Percentiles rank a stretch among this genome's conserved stretches.
These are phyloP conservation scores for Leptinotarsa rubiginosa DNA, from an alignment of 2,888 invertebrate species.

Conservation along the genomic window DNA sequence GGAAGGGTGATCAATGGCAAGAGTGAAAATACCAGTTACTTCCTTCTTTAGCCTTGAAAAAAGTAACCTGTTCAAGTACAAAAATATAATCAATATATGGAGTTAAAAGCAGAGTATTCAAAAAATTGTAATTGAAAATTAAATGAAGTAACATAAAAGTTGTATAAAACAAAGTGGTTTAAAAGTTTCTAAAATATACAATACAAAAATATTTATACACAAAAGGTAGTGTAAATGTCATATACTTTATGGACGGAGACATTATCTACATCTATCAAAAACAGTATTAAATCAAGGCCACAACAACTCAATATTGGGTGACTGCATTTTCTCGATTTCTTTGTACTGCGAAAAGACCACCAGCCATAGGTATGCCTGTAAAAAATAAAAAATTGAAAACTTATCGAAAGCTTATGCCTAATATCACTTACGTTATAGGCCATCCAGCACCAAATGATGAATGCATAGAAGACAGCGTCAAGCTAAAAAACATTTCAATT, in stretches of 20 bases:
- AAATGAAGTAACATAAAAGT: background rate
- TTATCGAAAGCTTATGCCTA: background rate
- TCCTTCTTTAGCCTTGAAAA: too few species aligned
- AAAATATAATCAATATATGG: background rate
- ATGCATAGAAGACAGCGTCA: constrained; percentile 80
- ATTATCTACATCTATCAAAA: constrained; percentile 10
- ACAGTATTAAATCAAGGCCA: constrained; percentile 67
- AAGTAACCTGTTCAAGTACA: too few species aligned
- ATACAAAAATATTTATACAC: constrained; percentile 8
- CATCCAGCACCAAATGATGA: constrained; percentile 86
- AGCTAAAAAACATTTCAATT: constrained; percentile 70
- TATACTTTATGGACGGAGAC: constrained; percentile 38
- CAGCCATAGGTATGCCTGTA: constrained; percentile 88
- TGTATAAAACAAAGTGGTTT: background rate
- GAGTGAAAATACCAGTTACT: too few species aligned
- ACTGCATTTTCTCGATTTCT: constrained; percentile 82
- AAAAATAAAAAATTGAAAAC: constrained; percentile 51
- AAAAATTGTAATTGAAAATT: background rate
- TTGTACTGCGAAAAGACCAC: constrained; percentile 89
- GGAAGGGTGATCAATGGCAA: too few species aligned
- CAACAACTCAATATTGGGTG: constrained; percentile 87
- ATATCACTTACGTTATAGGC: constrained; percentile 80
- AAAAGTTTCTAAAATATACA: constrained; percentile 19
- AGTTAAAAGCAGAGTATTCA: background rate
- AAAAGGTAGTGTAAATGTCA: constrained; percentile 27